Conservation (phyloP, 2,888 invertebrate genomes). For the Eupsilia transversa region DNA sequence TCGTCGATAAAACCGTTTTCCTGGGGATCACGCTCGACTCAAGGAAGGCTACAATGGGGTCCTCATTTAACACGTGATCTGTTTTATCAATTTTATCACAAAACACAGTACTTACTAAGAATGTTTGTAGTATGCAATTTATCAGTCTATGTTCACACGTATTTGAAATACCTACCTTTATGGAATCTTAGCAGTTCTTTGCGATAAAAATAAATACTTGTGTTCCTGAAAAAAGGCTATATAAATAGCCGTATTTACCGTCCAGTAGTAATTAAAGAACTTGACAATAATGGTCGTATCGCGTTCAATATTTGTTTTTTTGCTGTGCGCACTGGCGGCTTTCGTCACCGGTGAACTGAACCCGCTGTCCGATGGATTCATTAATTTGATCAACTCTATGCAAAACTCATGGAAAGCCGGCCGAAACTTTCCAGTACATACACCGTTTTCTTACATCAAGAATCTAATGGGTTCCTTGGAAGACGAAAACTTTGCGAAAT, state of each 20-base stretch:
- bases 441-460: conserved; percentile 3
- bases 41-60: too few relatives aligned
- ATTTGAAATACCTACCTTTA: background rate
- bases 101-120: too few relatives aligned
- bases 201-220: background rate
- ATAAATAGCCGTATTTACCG: too few relatives aligned
- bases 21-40: too few relatives aligned
- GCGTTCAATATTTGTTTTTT: background rate
- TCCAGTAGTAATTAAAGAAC: background rate
- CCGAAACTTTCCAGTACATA: conserved; percentile 17
- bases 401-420: conserved; percentile 25
- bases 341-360: background rate
- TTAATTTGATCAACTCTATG: conserved; percentile 15
- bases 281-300: background rate
- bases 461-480: conserved; percentile 2
- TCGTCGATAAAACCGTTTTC: too few relatives aligned
- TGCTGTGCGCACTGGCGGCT: background rate
- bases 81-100: too few relatives aligned
- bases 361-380: conserved; percentile 19
- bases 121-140: too few relatives aligned
- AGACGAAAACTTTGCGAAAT: background rate
- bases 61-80: too few relatives aligned
- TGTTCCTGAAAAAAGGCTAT: background rate
- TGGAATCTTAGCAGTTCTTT: background rate
- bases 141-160: conserved; percentile 2